Evolutionary conservation across 2,888 invertebrate species (phyloP).

Genomic region (Pardosa pseudoannulata): DNA sequence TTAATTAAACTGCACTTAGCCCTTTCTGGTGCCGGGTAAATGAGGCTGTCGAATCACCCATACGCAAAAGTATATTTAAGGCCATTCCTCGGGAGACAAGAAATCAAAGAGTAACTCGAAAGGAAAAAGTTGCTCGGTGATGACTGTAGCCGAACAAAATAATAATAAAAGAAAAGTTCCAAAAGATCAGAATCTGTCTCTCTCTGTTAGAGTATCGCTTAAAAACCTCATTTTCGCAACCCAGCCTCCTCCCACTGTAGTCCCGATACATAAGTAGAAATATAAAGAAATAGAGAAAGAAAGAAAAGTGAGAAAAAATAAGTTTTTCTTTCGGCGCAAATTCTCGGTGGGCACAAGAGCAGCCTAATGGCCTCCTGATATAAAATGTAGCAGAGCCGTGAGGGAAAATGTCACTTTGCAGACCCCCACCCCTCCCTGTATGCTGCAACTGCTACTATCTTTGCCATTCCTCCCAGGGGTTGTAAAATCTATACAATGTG

Average conservation of each 20-base stretch:
- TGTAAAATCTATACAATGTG: conserved; percentile 55
- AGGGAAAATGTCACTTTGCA: conserved; percentile 52
- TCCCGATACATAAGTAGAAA: conserved; percentile 21
- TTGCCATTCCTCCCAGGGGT: conserved; percentile 25
- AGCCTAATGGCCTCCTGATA: conserved; percentile 53
- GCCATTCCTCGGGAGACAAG: conserved; percentile 16
- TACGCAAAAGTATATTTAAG: conserved; percentile 2
- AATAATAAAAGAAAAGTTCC: background rate
- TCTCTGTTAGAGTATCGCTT: conserved; percentile 55
- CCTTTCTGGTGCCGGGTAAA: background rate
- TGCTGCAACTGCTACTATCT: background rate
- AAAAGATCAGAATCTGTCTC: conserved; percentile 58
- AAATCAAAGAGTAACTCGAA: conserved; percentile 53
- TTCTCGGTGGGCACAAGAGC: conserved; percentile 49
- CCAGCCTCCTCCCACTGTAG: conserved; percentile 10
- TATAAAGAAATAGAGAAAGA: conserved; percentile 5
- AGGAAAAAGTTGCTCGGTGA: background rate
- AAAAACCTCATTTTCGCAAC: conserved; percentile 62
- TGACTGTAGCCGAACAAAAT: background rate
- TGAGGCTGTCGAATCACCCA: background rate
- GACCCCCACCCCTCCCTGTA: conserved; percentile 10
- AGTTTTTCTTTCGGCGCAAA: conserved; percentile 42
- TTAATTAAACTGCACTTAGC: conserved; percentile 23
- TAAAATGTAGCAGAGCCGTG: conserved; percentile 47
- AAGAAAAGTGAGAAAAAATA: conserved; percentile 6